A percentile compares a stretch with the other conserved stretches of the same genome.
Evolutionary conservation across 92 coral and sea anemone genomes (phyloP).

Genomic region (Epizoanthus illoricatus): DNA sequence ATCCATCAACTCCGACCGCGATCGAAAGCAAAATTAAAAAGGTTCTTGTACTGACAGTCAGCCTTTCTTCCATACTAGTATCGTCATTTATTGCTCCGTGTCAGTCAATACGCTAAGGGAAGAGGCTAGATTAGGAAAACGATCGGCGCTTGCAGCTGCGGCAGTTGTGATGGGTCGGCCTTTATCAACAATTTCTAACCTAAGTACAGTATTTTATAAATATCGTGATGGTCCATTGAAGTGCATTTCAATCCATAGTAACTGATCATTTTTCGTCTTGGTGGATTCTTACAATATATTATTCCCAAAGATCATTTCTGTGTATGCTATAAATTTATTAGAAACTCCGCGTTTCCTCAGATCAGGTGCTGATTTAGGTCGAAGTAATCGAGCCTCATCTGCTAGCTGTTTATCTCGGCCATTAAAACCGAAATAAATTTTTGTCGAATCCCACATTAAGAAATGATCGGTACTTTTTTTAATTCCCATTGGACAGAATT

Average conservation of each 20-base stretch:
- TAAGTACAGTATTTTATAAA: constrained; percentile 6
- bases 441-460: not conserved
- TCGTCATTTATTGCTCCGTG: not conserved
- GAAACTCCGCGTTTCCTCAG: not conserved
- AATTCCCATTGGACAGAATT: not conserved
- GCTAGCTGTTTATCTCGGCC: not conserved
- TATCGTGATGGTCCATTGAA: constrained; percentile 1
- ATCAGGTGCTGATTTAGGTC: not conserved
- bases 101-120: not conserved
- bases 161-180: constrained; percentile 12
- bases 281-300: not conserved
- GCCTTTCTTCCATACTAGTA: not conserved
- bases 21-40: constrained; percentile 2
- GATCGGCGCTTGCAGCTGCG: not conserved
- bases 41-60: not conserved
- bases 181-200: not conserved
- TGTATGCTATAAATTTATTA: not conserved
- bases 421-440: not conserved
- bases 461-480: not conserved
- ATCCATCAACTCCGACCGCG: not conserved
- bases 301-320: not conserved
- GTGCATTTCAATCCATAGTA: not conserved
- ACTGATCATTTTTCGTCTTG: not conserved
- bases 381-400: constrained; percentile 19
- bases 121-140: not conserved